Evolutionary conservation across 2,113 vertebrate species (phyloP), one percentile per base, ranked within the genome.

Genomic region (Geococcyx californianus): DNA sequence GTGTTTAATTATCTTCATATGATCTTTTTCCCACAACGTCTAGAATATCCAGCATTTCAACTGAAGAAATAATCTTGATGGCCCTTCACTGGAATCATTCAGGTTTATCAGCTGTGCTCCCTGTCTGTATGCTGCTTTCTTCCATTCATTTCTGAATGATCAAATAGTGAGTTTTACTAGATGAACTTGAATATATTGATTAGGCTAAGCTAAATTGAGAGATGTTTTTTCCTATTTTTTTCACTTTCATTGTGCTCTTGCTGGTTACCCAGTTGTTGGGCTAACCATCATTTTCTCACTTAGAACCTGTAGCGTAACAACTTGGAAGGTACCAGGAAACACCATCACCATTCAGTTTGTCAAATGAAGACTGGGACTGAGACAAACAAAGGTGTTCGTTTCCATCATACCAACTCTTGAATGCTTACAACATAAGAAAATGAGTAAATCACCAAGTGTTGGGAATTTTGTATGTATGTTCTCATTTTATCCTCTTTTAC

Each of bases 301-400:
- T 25, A 66, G 47, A 87, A 45, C 8, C 7, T 26, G 21, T 13
- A 56, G 11, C 0, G 0, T 16, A 72, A 28, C 23, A 55, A 4
- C 3, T 21, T 42, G 49, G 20, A 60, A 10, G 13, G n/a, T n/a
- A 58, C 17, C 15, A 66, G 78, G 34, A 47, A 87, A 24, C 19
- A 52, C 1, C 16, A 21, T 60, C n/a, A 38, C 33, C 4, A 26
- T n/a, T 67, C 66, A 28, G 13, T 70, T 55, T 70, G 26, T 40
- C 25, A 31, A 19, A 55, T 45, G 10, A 56, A 47, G 8, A 33
- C 18, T 52, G 38, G 9, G 60, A 84, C 7, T 10, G 54, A 62
- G 23, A 26, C 19, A 56, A 78, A 56, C 8, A 74, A 59, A 73
- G 28, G 11, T 28, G 33, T 40, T 38, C 0, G 23, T 34, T 51